Evolutionary conservation across 2,888 invertebrate species (phyloP), one percentile per base, ranked within the genome.

Genomic region (Tachina lurida): DNA sequence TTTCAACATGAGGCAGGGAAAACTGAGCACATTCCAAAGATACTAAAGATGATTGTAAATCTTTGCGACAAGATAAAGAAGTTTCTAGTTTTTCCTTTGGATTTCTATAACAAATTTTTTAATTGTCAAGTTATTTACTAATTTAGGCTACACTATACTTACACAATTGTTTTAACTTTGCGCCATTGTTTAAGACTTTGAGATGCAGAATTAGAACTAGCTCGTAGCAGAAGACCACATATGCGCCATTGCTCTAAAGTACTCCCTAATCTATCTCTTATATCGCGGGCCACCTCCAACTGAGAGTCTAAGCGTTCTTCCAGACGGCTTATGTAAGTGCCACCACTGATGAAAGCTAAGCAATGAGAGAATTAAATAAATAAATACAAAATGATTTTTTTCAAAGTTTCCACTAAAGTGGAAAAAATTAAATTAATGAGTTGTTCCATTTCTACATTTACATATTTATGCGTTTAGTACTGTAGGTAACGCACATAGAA

Each of bases 181-280:
- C 87, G 89, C 92, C 93, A 93, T 56, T 90, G 90, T 63, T 91
- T 89, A 5, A 90, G 84, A 17, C 90, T 90, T 84, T 92, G 90
- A 7, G 91, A 89, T 2, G 92, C 89, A 8, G 92, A 91, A 84
- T 91, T 92, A 12, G 92, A 90, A 45, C 92, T 90, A 1, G 93
- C 90, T 31, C 90, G 89, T 2, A 93, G 78, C 4, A 93, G 84
- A 17, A 91, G 88, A 4, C 92, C 93, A 82, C 92, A 91, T n/a
- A 93, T 92, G 15, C 92, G 90, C 93, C 93, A 93, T 80, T 93
- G 93, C 63, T 93, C 93, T 71, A 93, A 81, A 1, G 92, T 90
- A 81, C 92, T 92, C 67, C 92, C 92, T 62, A 93, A 86, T 76
- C 92, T 92, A 84, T 93, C 93, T 8, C 93, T 90, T 13, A 91